These are phyloP conservation scores for Sinelater perroti DNA, from an alignment of 2,888 invertebrate genomes.

Conservation along the genomic window DNA sequence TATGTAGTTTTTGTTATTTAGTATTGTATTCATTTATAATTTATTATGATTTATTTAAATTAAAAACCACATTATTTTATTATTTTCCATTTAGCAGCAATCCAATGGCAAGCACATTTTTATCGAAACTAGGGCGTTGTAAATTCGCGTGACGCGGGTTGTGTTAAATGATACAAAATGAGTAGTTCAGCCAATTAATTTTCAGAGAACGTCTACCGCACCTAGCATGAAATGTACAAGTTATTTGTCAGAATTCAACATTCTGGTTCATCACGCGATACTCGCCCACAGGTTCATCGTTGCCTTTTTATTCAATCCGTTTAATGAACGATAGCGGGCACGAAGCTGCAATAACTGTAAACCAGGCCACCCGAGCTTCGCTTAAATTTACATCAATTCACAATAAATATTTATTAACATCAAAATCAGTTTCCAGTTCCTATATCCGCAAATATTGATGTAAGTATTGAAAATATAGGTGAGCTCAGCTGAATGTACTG, in stretches of 20 bases:
- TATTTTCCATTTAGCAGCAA: too few species aligned
- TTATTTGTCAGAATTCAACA: slow-evolving; percentile 26
- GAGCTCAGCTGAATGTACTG: too few species aligned
- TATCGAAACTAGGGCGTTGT: slow-evolving; percentile 9
- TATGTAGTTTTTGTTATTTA: too few species aligned
- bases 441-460: too few species aligned
- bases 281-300: slow-evolving; percentile 7
- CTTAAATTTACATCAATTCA: too few species aligned
- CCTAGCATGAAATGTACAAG: slow-evolving; percentile 29
- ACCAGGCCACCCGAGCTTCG: too few species aligned
- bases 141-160: slow-evolving; percentile 24
- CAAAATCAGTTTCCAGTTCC: too few species aligned
- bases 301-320: slow-evolving; percentile 10
- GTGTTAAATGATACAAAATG: slow-evolving; percentile 28
- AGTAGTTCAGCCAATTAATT: slow-evolving; percentile 27
- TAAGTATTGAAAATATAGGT: too few species aligned
- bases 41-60: too few species aligned
- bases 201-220: slow-evolving; percentile 26
- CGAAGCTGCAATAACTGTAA: background rate
- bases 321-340: slow-evolving; percentile 2
- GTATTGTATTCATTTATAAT: too few species aligned
- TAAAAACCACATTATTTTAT: too few species aligned
- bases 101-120: slow-evolving; percentile 16
- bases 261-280: slow-evolving; percentile 27
- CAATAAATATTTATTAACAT: too few species aligned